Evolutionary conservation across 2,113 vertebrate species (phyloP).

Genomic region (Sarotherodon lohbergeri): DNA sequence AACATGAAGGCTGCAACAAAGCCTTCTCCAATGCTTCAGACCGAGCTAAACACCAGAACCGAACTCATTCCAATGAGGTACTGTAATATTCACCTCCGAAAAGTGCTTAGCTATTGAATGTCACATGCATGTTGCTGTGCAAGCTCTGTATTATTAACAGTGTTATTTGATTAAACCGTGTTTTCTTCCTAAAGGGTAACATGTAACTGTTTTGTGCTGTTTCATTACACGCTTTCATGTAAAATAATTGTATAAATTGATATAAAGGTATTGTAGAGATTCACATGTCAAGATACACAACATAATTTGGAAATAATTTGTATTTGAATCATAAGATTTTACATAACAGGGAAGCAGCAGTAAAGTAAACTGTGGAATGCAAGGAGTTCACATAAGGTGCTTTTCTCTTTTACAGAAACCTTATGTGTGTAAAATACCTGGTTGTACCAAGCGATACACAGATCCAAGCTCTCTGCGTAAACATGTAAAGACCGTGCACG

Average conservation of each 20-base stretch:
- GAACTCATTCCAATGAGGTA: constrained; percentile 98
- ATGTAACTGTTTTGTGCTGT: not conserved
- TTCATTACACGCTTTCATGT: rapidly evolving
- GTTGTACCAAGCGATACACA: constrained; percentile 96
- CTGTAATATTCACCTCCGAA: not conserved
- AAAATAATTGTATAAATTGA: not conserved
- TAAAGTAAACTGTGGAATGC: not conserved
- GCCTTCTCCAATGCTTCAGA: constrained; percentile 97
- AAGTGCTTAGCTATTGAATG: not conserved
- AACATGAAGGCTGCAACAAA: constrained; percentile 96
- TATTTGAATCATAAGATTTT: not conserved
- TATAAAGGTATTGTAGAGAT: not conserved
- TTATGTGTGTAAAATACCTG: constrained; percentile 93
- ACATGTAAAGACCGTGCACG: constrained; percentile 95
- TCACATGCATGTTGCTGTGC: not conserved
- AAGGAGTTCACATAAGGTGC: not conserved
- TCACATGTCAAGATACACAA: not conserved
- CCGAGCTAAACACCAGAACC: constrained; percentile 95
- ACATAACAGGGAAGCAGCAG: not conserved
- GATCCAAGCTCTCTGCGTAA: constrained; percentile 95
- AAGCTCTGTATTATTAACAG: not conserved
- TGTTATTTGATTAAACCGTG: not conserved
- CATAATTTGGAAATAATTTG: not conserved
- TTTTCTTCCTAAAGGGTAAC: not conserved
- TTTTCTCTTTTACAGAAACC: constrained; percentile 80